Percentiles rank a stretch among this genome's conserved stretches.
Conservation (phyloP, 2,113 vertebrate species). For the Genyomyrus donnyi region DNA sequence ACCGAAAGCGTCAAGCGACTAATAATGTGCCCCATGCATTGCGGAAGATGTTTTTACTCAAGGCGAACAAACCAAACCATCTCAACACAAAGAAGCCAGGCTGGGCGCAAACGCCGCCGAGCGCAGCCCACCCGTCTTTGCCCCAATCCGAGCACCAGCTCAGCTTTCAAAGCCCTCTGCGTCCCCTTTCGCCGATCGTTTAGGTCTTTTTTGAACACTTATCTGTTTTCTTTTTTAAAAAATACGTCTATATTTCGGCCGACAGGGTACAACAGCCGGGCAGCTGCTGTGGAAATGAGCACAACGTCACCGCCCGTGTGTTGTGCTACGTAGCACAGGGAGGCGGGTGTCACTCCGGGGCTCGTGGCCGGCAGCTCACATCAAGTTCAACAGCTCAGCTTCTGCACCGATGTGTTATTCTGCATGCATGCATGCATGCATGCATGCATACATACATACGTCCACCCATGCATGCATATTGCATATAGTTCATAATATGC, state of each 20-base stretch:
- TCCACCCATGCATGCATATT: not conserved
- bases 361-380: not conserved
- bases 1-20: conserved; percentile 13
- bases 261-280: not conserved
- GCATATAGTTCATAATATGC: not conserved
- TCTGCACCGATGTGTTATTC: not conserved
- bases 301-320: conserved; percentile 20
- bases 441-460: not conserved
- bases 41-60: conserved; percentile 39
- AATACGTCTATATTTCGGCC: conserved; percentile 21
- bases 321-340: not conserved
- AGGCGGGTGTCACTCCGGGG: not conserved
- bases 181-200: not conserved
- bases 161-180: not conserved
- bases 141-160: not conserved
- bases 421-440: not conserved
- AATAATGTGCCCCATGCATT: conserved; percentile 36
- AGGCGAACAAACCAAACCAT: conserved; percentile 65
- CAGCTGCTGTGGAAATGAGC: conserved; percentile 18
- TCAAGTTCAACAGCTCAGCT: not conserved
- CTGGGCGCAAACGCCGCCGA: conserved; percentile 20
- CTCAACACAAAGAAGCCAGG: conserved; percentile 44
- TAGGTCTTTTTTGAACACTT: not conserved
- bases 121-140: conserved; percentile 21
- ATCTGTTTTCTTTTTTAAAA: not conserved